Percentiles rank a stretch among this genome's conserved stretches.
Conservation (phyloP, 1,140 invertebrate species). For the Dreissena rostriformis region DNA sequence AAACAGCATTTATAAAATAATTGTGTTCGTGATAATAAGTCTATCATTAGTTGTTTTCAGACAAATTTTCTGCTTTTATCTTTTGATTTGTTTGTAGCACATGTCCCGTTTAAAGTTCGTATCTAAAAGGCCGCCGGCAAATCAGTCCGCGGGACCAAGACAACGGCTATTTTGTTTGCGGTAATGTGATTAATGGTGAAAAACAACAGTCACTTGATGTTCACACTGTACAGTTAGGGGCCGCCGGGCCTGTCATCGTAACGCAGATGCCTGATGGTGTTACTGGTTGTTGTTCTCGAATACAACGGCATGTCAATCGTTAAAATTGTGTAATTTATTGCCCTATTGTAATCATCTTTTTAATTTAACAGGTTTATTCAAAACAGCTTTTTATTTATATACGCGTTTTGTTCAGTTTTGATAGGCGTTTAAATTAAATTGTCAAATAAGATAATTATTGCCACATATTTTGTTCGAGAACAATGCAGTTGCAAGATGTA, state of each 20-base stretch:
- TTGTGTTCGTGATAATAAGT: conserved; percentile 5
- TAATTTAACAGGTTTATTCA: too few relatives aligned
- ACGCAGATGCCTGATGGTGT: not conserved
- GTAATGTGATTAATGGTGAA: conserved; percentile 16
- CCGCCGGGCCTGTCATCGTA: not conserved
- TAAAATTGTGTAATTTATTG: too few relatives aligned
- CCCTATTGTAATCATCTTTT: too few relatives aligned
- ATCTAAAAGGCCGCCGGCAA: not conserved
- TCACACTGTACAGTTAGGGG: conserved; percentile 7
- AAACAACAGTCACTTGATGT: not conserved
- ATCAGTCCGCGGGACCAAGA: not conserved
- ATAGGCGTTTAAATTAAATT: too few relatives aligned
- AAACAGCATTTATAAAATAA: not conserved
- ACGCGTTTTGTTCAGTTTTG: too few relatives aligned
- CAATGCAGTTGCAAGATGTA: too few relatives aligned
- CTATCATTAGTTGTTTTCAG: not conserved
- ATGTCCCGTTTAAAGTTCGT: not conserved
- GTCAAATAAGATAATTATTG: too few relatives aligned
- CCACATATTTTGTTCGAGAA: too few relatives aligned
- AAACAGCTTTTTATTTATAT: too few relatives aligned
- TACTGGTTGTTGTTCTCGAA: too few relatives aligned
- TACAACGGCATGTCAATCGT: too few relatives aligned
- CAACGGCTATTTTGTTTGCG: not conserved
- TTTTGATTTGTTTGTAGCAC: conserved; percentile 1
- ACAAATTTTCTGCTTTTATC: not conserved